Evolutionary conservation across 2,888 invertebrate genomes (phyloP), one percentile per base, ranked within the genome.

Genomic region (Cryptus armator): DNA sequence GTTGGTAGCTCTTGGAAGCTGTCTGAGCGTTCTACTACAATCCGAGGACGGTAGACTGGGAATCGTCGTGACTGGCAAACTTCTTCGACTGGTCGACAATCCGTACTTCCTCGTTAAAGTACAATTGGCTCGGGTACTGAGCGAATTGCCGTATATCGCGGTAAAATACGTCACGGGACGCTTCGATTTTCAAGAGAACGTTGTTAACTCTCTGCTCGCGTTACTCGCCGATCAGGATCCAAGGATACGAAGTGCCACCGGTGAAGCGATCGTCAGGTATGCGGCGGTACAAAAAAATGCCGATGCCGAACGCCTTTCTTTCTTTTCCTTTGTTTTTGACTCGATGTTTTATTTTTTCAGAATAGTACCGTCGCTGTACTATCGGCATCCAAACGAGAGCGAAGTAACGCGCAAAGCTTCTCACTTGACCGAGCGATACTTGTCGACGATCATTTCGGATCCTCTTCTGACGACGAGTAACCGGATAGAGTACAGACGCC

Each of bases 41-140:
- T 97, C 97, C 68, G 93, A 95, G 7, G 95, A 96, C 86, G 95
- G 95, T 94, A 89, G 94, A 1, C 90, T 95, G 12, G 94, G 96
- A 3, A 92, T 96, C 19, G 94, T 95, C 14, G 92, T 96, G 5
- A 93, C 98, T 64, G 95, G 96, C 85, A 94, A 95, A 24, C 93
- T 98, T 6, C 95, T 97, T 10, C 93, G 94, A 37, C 94, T 97
- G 1, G 96, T 96, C 79, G 94, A 94, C 59, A 97, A 97, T 93
- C 96, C 96, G 0, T 98, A 98, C 93, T 98, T 98, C 97, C 94
- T 98, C 71, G 97, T 98, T 67, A 97, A 97, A 94, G 97, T 98
- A 5, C 96, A 96, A 92, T 92, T 97, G 86, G 94, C 96, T 66
- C 96, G 96, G 89, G 92, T 97, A 19, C 91, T 97, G 56, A 94